A percentile compares a stretch with the other conserved stretches of the same genome.
Evolutionary conservation across 2,797 vertebrate species (phyloP).

Genomic region (Philypnodon macrostomus): DNA sequence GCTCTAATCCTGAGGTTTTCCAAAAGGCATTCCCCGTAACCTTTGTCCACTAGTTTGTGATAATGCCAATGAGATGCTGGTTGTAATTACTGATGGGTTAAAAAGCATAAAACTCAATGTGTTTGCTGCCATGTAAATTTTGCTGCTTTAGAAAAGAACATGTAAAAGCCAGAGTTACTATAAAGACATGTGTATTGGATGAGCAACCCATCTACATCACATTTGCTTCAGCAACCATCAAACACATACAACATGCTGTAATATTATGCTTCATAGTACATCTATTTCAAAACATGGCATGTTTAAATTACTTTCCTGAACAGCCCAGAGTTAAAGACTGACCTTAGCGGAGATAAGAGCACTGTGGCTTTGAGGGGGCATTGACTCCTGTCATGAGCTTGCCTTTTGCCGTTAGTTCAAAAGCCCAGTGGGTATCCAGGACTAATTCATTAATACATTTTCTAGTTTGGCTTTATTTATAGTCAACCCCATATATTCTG

Average conservation of each 20-base stretch:
- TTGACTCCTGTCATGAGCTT: conserved; percentile 26
- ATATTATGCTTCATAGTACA: conserved; percentile 5
- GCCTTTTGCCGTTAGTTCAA: conserved; percentile 35
- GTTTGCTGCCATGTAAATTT: too few relatives aligned
- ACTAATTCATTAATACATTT: conserved; percentile 52
- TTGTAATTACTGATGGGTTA: too few relatives aligned
- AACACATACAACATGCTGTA: background rate
- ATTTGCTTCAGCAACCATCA: conserved; percentile 1
- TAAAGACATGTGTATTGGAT: background rate
- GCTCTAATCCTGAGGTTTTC: background rate
- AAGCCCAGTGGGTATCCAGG: conserved; percentile 28
- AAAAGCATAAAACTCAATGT: too few relatives aligned
- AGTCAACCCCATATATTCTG: conserved; percentile 12
- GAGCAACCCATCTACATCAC: background rate
- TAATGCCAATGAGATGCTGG: too few relatives aligned
- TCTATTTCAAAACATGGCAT: conserved; percentile 1
- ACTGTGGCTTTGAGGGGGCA: conserved; percentile 18
- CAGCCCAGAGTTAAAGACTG: conserved; percentile 15
- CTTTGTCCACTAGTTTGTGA: too few relatives aligned
- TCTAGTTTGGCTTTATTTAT: conserved; percentile 51
- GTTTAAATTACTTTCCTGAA: conserved; percentile 11
- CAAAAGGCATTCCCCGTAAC: too few relatives aligned
- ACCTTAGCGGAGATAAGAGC: conserved; percentile 24
- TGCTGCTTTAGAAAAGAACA: background rate
- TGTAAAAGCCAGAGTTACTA: background rate